These are phyloP conservation scores for Papilio demoleus DNA, from an alignment of 2,888 invertebrate genomes.

Conservation along the genomic window DNA sequence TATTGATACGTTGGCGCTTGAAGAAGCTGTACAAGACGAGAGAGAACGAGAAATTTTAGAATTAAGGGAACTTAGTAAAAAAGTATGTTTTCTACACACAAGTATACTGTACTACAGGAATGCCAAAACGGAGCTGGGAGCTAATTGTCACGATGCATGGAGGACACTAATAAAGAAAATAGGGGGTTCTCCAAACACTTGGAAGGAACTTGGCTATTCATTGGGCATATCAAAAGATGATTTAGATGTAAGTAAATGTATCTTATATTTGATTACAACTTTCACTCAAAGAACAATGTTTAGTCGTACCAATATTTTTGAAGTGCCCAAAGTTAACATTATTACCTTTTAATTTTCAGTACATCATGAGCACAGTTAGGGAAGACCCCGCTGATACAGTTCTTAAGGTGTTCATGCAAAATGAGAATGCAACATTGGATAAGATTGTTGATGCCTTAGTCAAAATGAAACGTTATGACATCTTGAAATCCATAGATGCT, in stretches of 20 bases:
- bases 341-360: slow-evolving; percentile 60
- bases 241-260: slow-evolving; percentile 66
- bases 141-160: slow-evolving; percentile 72
- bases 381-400: slow-evolving; percentile 82
- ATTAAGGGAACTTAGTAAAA: slow-evolving; percentile 66
- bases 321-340: no score
- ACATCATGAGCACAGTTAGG: slow-evolving; percentile 80
- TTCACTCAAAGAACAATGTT: not conserved
- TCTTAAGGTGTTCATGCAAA: slow-evolving; percentile 79
- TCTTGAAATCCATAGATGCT: slow-evolving; percentile 77
- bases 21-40: slow-evolving; percentile 65
- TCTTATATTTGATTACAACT: not conserved
- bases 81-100: slow-evolving; percentile 70
- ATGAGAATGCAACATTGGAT: slow-evolving; percentile 79
- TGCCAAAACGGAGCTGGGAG: slow-evolving; percentile 66
- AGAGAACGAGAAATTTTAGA: slow-evolving; percentile 66
- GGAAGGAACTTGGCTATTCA: slow-evolving; percentile 70
- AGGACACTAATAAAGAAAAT: slow-evolving; percentile 67
- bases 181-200: slow-evolving; percentile 71
- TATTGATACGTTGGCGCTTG: slow-evolving; percentile 69
- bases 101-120: slow-evolving; percentile 73
- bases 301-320: no score
- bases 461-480: slow-evolving; percentile 78
- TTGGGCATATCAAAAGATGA: slow-evolving; percentile 68
- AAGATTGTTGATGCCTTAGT: slow-evolving; percentile 78